phyloP scores from a whole-genome alignment of 2,797 vertebrate genomes.

The Alcedo atthis region DNA sequence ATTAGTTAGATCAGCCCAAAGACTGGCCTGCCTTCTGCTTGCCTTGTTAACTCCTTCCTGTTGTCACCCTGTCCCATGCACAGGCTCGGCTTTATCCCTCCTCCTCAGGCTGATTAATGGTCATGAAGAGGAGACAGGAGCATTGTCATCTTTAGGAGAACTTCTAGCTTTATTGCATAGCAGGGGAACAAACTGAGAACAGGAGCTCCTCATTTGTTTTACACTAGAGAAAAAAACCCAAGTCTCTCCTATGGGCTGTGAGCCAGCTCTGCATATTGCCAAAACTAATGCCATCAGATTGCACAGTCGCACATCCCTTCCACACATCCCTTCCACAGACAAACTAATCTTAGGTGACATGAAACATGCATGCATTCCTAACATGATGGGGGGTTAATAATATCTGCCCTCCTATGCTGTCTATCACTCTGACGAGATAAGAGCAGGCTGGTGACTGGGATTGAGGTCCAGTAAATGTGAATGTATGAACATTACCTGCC shows the following conservation, averaged over 20 bases:
- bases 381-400: background rate
- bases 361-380: background rate
- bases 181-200: background rate
- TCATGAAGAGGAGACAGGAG: background rate
- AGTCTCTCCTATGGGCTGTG: background rate
- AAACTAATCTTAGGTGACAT: background rate
- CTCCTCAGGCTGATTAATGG: background rate
- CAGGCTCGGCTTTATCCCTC: background rate
- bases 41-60: constrained; percentile 5
- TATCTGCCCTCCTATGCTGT: background rate
- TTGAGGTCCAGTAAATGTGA: background rate
- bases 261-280: background rate
- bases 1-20: constrained; percentile 12
- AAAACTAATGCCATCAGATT: background rate
- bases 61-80: background rate
- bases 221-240: background rate
- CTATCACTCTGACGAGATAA: background rate
- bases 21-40: constrained; percentile 27
- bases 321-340: background rate
- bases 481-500: background rate
- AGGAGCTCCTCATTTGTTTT: background rate
- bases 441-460: background rate
- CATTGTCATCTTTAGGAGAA: background rate
- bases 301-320: background rate
- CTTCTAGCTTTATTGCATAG: background rate